phyloP scores from a whole-genome alignment of 2,888 invertebrate species.

The Drosophila peninsularis region DNA sequence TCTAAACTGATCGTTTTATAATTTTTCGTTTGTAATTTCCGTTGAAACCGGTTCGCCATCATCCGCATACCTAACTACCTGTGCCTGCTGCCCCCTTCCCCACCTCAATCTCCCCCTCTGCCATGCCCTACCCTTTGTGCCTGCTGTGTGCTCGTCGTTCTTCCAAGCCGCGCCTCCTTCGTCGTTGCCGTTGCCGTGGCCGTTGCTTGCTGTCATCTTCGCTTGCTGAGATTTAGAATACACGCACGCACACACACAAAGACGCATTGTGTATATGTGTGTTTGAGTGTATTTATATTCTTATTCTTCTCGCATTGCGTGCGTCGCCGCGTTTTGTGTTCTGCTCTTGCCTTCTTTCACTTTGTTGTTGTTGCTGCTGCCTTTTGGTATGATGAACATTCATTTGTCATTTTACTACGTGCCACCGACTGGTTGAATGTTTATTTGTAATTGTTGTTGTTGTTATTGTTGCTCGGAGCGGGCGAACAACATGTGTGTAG shows the following conservation, averaged over 20 bases:
- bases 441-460: constrained; percentile 66
- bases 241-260: constrained; percentile 17
- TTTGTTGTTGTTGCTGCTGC: constrained; percentile 35
- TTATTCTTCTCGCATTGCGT: constrained; percentile 69
- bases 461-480: constrained; percentile 39
- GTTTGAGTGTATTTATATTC: constrained; percentile 50
- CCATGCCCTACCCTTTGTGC: constrained; percentile 25
- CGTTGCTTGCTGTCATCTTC: constrained; percentile 38
- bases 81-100: constrained; percentile 52
- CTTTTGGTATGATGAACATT: constrained; percentile 70
- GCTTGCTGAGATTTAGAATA: constrained; percentile 68
- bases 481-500: constrained; percentile 67
- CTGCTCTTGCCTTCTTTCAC: constrained; percentile 51
- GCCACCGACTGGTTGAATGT: constrained; percentile 76
- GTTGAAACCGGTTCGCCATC: constrained; percentile 85
- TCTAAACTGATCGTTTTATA: constrained; percentile 82
- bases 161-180: constrained; percentile 57
- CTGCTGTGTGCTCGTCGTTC: constrained; percentile 28
- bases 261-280: constrained; percentile 12
- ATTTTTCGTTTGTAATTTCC: constrained; percentile 84
- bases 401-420: constrained; percentile 80
- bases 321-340: constrained; percentile 42
- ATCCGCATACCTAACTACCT: constrained; percentile 81
- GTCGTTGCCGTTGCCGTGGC: constrained; percentile 20
- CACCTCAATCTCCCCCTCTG: neutral